Base-by-base conservation (phyloP, 2,797 vertebrate species). In the Telmatherina bonti region DNA sequence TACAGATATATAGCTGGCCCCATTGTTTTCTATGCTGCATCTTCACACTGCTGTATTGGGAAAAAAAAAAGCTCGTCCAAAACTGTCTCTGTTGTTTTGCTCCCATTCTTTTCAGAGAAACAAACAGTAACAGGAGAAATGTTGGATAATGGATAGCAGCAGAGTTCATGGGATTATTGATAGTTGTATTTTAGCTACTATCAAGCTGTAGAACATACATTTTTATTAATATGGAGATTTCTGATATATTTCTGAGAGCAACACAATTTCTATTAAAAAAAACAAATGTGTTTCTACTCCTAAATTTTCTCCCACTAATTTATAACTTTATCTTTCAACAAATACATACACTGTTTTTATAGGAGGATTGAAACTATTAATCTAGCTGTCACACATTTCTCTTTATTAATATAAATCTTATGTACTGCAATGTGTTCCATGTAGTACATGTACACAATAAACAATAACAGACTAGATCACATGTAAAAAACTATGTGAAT, bases 1-100 rank as follows among this genome's bases (percentile, higher is more conserved):
- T 77, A 87, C 81, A 81, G 82, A 83, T 70, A 83, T 74, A 83
- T 64, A 68, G 75, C 71, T 47, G 62, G 64, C 66, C 68, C 75
- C 83, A 85, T 82, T 90, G 87, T 91, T 90, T 90, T 78, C 81
- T 76, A 57, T 65, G 59, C 81, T 78, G 65, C n/a, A 54, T 84
- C 67, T 85, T 87, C 52, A 57, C 74, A 13, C 70, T 68, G 69
- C 72, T 81, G 73, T 80, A 82, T 74, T 76, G 84, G 81, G 85
- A 62, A 88, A 87, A 79, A 86, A 61, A 88, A 87, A 79, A 27
- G 26, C 57, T 83, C 56, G 55, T 60, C 54, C 35, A 79, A 85
- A 88, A 87, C 82, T 67, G 16, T 74, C 54, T 70, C 35, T n/a
- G n/a, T 66, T 68, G 33, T 63, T 64, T 58, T 76, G 20, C 20